phyloP scores from a whole-genome alignment of 23 tunicate species.

The Ciona savignyi region DNA sequence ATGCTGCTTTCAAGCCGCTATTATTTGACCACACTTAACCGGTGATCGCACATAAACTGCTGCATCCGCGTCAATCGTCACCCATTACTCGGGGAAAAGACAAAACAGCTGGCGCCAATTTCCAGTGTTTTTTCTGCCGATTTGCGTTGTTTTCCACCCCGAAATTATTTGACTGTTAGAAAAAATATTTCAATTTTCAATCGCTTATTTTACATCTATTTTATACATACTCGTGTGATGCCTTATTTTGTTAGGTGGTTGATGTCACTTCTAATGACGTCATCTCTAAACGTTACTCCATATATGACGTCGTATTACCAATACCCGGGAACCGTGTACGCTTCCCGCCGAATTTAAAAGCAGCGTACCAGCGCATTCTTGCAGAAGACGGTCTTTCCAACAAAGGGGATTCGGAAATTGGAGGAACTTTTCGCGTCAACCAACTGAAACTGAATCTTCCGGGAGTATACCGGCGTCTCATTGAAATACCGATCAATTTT shows the following conservation, averaged over 20 bases:
- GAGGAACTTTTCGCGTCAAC: conserved; percentile 37
- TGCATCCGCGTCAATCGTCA: background rate
- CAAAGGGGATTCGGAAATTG: background rate
- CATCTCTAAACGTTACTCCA: background rate
- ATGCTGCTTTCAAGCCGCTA: background rate
- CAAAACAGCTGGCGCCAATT: background rate
- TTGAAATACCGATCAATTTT: conserved; percentile 40
- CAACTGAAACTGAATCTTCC: conserved; percentile 31
- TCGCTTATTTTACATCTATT: too few relatives aligned
- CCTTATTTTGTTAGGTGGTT: too few relatives aligned
- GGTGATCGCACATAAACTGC: background rate
- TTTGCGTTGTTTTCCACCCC: too few relatives aligned
- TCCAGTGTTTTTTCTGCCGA: too few relatives aligned
- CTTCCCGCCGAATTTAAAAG: conserved; percentile 35
- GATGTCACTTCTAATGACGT: conserved; percentile 39
- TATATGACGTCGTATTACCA: conserved; percentile 52
- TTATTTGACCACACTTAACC: background rate
- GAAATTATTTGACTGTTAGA: too few relatives aligned
- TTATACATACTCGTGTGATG: too few relatives aligned
- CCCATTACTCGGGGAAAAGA: background rate
- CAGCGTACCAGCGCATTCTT: conserved; percentile 18
- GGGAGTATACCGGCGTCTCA: conserved; percentile 46
- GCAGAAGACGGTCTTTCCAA: background rate
- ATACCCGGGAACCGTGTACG: conserved; percentile 55
- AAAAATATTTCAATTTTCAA: too few relatives aligned